These are phyloP conservation scores for Ligdia adustata DNA, from an alignment of 2,888 invertebrate species.

Conservation along the genomic window DNA sequence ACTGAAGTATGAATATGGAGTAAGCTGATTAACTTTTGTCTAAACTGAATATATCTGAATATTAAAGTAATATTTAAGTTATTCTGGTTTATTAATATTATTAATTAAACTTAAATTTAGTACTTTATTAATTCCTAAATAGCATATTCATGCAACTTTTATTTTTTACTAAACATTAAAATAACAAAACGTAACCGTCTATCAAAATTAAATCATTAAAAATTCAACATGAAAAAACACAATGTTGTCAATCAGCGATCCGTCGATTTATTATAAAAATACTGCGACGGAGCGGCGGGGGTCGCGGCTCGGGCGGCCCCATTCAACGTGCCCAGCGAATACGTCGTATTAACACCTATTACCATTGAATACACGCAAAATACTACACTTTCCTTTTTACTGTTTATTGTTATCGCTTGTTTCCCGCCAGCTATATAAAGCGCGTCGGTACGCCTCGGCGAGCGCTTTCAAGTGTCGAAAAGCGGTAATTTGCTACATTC, in stretches of 20 bases:
- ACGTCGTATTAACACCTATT: constrained; percentile 79
- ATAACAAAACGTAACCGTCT: no score
- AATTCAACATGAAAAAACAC: constrained; percentile 56
- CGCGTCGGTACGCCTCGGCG: constrained; percentile 71
- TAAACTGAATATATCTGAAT: no score
- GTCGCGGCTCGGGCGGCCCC: constrained; percentile 43
- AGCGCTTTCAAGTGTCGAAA: constrained; percentile 78
- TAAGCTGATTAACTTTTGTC: no score
- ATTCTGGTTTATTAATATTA: no score
- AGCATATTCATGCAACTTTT: no score
- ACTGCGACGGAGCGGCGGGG: constrained; percentile 39
- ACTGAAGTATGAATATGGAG: no score
- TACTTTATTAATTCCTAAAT: no score
- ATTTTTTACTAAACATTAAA: no score
- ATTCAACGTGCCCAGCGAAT: constrained; percentile 72
- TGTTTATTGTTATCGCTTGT: constrained; percentile 83
- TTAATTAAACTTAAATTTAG: no score
- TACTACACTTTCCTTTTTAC: constrained; percentile 81
- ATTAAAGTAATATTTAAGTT: no score
- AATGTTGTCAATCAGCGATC: constrained; percentile 69
- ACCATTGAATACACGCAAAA: constrained; percentile 75
- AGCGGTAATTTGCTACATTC: constrained; percentile 81
- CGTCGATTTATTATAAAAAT: constrained; percentile 79
- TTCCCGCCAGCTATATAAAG: constrained; percentile 76
- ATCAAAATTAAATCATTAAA: constrained; percentile 55